Conservation (phyloP, 2,113 vertebrate species). For the Hypocryptadius cinnamomeus region DNA sequence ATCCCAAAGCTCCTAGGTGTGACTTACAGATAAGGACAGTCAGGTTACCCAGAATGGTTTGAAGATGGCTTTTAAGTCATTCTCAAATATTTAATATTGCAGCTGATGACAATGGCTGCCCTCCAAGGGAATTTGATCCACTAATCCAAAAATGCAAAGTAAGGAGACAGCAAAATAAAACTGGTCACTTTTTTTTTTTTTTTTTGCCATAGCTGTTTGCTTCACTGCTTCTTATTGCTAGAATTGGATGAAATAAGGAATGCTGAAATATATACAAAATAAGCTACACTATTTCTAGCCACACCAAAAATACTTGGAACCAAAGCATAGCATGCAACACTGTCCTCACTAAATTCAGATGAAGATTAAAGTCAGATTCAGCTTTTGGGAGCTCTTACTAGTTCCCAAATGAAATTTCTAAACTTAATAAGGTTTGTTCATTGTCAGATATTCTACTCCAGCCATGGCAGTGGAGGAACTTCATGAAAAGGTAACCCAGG, state of each 20-base stretch:
- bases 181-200: background rate
- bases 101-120: background rate
- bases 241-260: background rate
- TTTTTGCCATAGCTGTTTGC: background rate
- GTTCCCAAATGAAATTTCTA: background rate
- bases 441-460: background rate
- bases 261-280: background rate
- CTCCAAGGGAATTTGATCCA: background rate
- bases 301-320: background rate
- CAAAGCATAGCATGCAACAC: background rate
- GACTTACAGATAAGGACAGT: background rate
- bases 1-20: background rate
- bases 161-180: background rate
- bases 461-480: background rate
- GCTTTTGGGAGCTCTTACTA: background rate
- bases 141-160: background rate
- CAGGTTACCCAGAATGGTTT: background rate
- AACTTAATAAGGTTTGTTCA: background rate
- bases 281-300: background rate
- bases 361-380: background rate
- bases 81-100: background rate
- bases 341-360: background rate
- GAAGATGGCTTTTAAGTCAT: background rate
- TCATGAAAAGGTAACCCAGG: background rate
- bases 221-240: background rate